Conservation (phyloP, 1,140 invertebrate species). For the Phthorimaea operculella region DNA sequence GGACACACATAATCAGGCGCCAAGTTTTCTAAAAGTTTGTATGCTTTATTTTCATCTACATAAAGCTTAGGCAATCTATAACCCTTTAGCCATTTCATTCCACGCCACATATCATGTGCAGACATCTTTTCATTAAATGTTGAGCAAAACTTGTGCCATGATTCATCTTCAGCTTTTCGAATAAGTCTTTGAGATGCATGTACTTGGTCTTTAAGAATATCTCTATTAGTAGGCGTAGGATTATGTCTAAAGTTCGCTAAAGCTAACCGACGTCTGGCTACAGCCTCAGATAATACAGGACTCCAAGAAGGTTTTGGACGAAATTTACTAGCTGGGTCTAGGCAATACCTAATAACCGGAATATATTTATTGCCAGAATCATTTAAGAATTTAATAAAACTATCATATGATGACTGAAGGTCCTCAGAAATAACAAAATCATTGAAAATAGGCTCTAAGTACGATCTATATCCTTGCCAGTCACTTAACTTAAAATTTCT, state of each 20-base stretch:
- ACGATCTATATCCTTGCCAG: neutral
- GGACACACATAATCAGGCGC: conserved; percentile 14
- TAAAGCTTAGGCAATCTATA: neutral
- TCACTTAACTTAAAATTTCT: conserved; percentile 1
- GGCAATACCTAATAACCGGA: conserved; percentile 8
- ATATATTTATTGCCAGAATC: conserved; percentile 8
- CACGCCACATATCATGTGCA: conserved; percentile 15
- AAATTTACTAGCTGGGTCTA: conserved; percentile 12
- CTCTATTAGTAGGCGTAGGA: conserved; percentile 13
- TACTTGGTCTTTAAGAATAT: conserved; percentile 12
- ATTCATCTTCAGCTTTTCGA: conserved; percentile 4
- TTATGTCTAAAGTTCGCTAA: conserved; percentile 14
- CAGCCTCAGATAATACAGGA: conserved; percentile 13
- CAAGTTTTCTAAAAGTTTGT: conserved; percentile 9
- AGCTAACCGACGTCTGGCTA: conserved; percentile 16
- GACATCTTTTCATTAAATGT: conserved; percentile 9
- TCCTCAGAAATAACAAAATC: too few species aligned
- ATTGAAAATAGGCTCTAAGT: neutral
- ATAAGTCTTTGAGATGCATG: conserved; percentile 7
- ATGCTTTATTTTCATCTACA: conserved; percentile 7
- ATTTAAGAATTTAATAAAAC: conserved; percentile 8
- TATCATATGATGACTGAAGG: neutral
- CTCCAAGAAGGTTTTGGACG: conserved; percentile 17
- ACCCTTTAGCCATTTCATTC: conserved; percentile 24
- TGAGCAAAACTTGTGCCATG: conserved; percentile 10